Evolutionary conservation across 2,113 vertebrate genomes (phyloP), one percentile per base, ranked within the genome.

Genomic region (Choloepus hoffmanni): DNA sequence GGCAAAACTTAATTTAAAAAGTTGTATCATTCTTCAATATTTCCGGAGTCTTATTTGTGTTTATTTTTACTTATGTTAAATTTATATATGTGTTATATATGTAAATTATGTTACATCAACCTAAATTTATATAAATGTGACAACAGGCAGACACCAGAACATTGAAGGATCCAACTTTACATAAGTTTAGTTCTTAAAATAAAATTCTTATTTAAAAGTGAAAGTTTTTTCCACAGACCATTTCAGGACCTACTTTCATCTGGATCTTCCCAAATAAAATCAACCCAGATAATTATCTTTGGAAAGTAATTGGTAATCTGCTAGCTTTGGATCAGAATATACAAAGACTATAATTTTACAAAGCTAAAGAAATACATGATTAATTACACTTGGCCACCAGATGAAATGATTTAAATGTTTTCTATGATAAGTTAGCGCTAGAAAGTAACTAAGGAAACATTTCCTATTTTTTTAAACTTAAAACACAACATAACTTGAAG

Each of bases 391-490:
- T 30, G 14, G 8, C 62, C 40, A 92, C 13, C 30, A 83, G 28
- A 50, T 85, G 78, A 77, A 88, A n/a, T 50, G 0, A 88, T 72
- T 90, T 5, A n/a, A 93, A 82, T 11, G 24, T 58, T 19, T 81
- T 50, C n/a, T 26, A 13, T 58, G 45, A 58, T 78, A 21, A 62
- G 24, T 76, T 82, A 89, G 11, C 12, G 79, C 19, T 55, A 85
- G 86, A 89, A 95, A 55, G 26, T 90, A 92, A 73, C 28, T 83
- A 82, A 26, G 24, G 60, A 40, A 60, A 68, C 23, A 36, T 36
- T 36, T 36, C 36, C 36, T 36, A 36, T 36, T 88, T 92, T 48
- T 88, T 97, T 83, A 89, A 93, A 62, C 7, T 86, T 85, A 58
- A 72, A 94, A 88, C 72, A n/a, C 40, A 95, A 43, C 19, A 50